phyloP scores from a whole-genome alignment of 2,888 invertebrate species.

The Camptogramma bilineatum region DNA sequence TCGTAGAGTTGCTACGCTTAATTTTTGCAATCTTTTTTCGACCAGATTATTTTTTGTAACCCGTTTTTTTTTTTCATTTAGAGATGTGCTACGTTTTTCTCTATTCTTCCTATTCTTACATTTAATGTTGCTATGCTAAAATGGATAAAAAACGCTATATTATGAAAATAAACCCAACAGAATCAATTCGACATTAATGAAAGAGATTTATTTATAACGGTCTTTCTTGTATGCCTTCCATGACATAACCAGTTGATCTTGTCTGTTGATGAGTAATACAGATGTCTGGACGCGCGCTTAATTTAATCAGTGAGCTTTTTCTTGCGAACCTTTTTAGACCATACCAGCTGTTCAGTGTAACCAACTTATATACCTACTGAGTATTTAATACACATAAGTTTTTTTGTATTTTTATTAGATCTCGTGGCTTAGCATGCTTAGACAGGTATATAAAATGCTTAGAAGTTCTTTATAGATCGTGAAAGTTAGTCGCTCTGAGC shows the following conservation, averaged over 20 bases:
- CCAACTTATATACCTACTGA: not conserved
- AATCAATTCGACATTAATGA: too few species aligned
- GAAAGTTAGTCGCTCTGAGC: too few species aligned
- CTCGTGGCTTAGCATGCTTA: too few species aligned
- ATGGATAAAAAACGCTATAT: too few species aligned
- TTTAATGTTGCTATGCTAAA: too few species aligned
- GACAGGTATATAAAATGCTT: too few species aligned
- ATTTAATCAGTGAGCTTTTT: conserved; percentile 4
- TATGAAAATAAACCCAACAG: too few species aligned
- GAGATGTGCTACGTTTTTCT: too few species aligned
- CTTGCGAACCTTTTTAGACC: not conserved
- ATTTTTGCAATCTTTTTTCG: not conserved
- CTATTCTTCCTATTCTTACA: too few species aligned
- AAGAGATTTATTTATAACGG: conserved; percentile 2
- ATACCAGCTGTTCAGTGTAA: not conserved
- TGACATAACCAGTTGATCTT: conserved; percentile 45
- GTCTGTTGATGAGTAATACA: conserved; percentile 49
- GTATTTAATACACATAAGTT: too few species aligned
- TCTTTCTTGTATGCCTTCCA: conserved; percentile 6
- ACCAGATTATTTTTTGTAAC: not conserved
- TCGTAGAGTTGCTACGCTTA: conserved; percentile 3
- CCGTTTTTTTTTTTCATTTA: not conserved
- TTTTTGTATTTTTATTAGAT: too few species aligned
- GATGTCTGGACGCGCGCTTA: conserved; percentile 18
- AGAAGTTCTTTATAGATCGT: too few species aligned